Base-by-base conservation (phyloP, 92 coral and sea anemone genomes). In the Palythoa heliodiscus region DNA sequence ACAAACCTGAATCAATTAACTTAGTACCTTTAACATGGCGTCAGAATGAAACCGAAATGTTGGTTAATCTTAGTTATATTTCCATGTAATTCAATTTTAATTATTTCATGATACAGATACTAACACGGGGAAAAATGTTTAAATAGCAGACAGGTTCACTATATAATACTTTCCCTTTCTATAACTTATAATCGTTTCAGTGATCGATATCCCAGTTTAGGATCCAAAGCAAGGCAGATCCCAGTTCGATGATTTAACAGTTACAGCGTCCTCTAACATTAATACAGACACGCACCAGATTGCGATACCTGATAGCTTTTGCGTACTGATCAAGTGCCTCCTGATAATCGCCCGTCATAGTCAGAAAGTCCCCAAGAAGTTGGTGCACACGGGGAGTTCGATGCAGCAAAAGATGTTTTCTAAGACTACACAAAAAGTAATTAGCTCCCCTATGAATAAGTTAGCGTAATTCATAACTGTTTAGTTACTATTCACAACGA, bases 251-350 rank as follows among this genome's bases (percentile, higher is more conserved):
- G 5, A 57, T 17, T 17, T 13, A 7, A 57, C n/a, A 3, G 0
- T 5, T 12, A 13, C 63, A 4, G 17, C n/a, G 4, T 13, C 63
- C 63, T 17, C 63, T 66, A 37, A 14, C 20, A 2, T 38, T 71
- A 16, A 22, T 16, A 37, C 22, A 11, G 2, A 38, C 53, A 38
- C 53, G 58, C n/a, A 13, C 3, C 29, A 8, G 0, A 15, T 17
- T 4, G 2, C 40, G 54, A 73, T 69, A 96, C 99, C 98, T 96
- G 69, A 96, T 88, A 17, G 95, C 93, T 79, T 94, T 95, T 29
- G 96, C 93, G 88, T 96, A 96, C 70, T 96, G 97, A 85, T 96
- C 98, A 47, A 96, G 77, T 5, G 99, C 99, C 82, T 94, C 97
- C 68, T 94, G 98, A 78, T 88, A 91, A 75, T 96, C 98, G 58